Base-by-base conservation (phyloP, 2,888 invertebrate genomes). In the Torymus tubicola region DNA sequence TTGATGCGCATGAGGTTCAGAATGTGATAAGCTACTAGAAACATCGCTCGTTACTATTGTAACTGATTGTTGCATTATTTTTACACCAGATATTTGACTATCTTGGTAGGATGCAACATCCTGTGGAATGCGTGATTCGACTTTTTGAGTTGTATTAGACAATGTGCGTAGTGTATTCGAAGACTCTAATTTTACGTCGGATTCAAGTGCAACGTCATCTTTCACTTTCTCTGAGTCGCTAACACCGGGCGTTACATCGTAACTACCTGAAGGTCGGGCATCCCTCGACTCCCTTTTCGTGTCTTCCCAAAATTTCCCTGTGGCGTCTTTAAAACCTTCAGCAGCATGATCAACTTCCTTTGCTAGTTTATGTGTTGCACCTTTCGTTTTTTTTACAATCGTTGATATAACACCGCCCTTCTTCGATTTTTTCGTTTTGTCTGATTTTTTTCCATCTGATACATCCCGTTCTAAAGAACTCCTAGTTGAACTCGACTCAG, bases 1-100 rank as follows among this genome's bases (percentile, higher is more conserved):
- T 85, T 90, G 89, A 86, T 87, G 88, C 87, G 88, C 87, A 86
- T 86, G 88, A 89, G 90, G 90, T 86, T 90, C 88, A 84, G 89
- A 89, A 88, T 90, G 89, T 88, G 87, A 89, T 88, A 88, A 83
- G 82, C 86, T 86, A 77, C 85, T 87, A 84, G 88, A 85, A 83
- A 86, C 85, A 80, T 85, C 86, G 76, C 81, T 83, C 60, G 82
- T 83, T 69, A 88, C 85, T 79, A 89, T 82, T 69, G 84, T 86
- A 85, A 86, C 85, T 68, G 86, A 84, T 76, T 86, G 83, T 78
- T 85, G 57, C 5, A 67, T 42, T 14, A 80, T 82, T 42, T 78
- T 4, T 55, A 82, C 64, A 21, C 55, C 72, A n/a, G 82, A 74
- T 8, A 21, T 74, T 18, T 75, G 67, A 31, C 73, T 71, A 21